phyloP scores from a whole-genome alignment of 2,797 vertebrate genomes.

The Betta splendens region DNA sequence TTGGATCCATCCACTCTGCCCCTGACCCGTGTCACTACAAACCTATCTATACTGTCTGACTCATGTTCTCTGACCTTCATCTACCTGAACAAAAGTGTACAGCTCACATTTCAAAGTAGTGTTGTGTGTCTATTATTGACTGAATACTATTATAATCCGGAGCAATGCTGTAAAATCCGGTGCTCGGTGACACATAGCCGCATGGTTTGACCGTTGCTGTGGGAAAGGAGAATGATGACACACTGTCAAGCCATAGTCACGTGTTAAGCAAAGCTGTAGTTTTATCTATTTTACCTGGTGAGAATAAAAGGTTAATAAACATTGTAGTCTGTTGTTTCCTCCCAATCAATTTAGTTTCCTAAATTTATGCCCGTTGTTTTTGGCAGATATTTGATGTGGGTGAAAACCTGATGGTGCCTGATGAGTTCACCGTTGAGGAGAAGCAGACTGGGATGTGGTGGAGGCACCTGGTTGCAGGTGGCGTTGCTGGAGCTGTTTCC shows the following conservation, averaged over 20 bases:
- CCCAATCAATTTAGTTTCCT: too few relatives aligned
- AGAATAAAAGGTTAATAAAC: neutral
- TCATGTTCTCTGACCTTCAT: conserved; percentile 4
- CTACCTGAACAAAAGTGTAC: neutral
- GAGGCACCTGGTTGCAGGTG: conserved; percentile 94
- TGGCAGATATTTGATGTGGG: conserved; percentile 95
- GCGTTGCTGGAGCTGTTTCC: conserved; percentile 91
- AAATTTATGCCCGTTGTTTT: neutral
- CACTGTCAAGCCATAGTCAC: too few relatives aligned
- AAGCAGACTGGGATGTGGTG: conserved; percentile 95
- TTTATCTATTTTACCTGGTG: too few relatives aligned
- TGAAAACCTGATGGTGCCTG: conserved; percentile 93
- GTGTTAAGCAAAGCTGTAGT: neutral
- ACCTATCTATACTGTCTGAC: neutral
- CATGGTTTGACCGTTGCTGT: neutral
- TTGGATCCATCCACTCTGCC: neutral
- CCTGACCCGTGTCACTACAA: conserved; percentile 6
- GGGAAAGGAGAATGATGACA: neutral
- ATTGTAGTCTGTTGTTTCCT: too few relatives aligned
- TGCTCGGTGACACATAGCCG: neutral
- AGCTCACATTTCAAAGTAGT: neutral
- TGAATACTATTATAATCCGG: neutral
- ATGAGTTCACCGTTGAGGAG: conserved; percentile 95
- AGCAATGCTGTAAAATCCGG: neutral
- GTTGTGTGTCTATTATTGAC: neutral